Base-by-base conservation (phyloP, 2,888 invertebrate genomes). In the Ellobium chinense region DNA sequence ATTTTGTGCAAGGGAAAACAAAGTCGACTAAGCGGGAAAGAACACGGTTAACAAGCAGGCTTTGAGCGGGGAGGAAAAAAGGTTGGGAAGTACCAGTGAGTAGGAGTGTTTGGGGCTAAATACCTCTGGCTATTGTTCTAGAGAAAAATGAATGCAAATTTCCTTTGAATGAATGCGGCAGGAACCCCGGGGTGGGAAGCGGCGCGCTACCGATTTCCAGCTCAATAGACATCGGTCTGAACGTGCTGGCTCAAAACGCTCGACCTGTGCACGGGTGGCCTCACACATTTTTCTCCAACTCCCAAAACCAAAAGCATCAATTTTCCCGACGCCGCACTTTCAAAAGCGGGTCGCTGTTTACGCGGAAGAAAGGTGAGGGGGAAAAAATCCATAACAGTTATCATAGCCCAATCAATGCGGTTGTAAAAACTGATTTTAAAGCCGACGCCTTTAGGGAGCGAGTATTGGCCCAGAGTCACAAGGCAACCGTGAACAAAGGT, bases 371-470 rank as follows among this genome's bases (percentile, higher is more conserved):
- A 9, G n/a, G n/a, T 5, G n/a, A 60, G n/a, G n/a, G n/a, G 9
- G n/a, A 60, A 60, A 18, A 60, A 60, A 60, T 60, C 60, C 27
- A 60, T 60, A 60, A 21, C n/a, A n/a, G 60, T 60, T 60, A 60
- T 60, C 60, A 60, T n/a, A 60, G n/a, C 27, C 7, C 7, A 9
- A 60, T 60, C 60, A 60, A 18, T n/a, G n/a, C n/a, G 60, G n/a
- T 5, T 21, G 60, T n/a, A 60, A 46, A 46, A 46, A 46, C 7
- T 12, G 18, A 46, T 12, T 46, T 46, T 46, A 12, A 46, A 46
- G 9, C 46, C 18, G 18, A 46, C 18, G 46, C 9, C 46, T 12
- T 12, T 46, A 18, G 46, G 46, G 46, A 12, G 46, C 46, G 46
- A 46, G 46, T 46, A 46, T 46, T 46, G 46, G 7, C 46, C 46